Percentiles rank a stretch among this genome's conserved stretches.
Evolutionary conservation across 1,140 invertebrate genomes (phyloP).

Genomic region (Heliconius melpomene): DNA sequence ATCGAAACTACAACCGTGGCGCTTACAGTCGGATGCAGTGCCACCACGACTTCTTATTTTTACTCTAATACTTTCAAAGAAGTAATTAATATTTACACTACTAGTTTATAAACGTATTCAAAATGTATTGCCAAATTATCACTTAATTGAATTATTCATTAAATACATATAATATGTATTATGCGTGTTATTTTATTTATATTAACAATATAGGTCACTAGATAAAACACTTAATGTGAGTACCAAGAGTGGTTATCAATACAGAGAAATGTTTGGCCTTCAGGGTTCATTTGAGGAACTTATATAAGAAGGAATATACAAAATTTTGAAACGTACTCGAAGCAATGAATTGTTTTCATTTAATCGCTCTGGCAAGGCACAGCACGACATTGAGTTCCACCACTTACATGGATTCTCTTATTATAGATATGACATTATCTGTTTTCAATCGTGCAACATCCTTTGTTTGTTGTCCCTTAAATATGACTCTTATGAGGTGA

Average conservation of each 20-base stretch:
- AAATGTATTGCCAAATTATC: background rate
- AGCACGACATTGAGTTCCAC: no score
- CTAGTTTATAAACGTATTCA: background rate
- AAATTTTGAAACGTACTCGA: background rate
- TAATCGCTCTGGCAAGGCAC: no score
- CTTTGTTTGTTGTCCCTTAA: no score
- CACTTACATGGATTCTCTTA: no score
- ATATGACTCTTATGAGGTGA: no score
- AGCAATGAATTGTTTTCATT: no score
- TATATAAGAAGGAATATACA: background rate
- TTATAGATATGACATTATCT: no score
- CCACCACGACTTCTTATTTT: no score
- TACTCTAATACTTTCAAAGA: background rate
- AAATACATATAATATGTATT: conserved; percentile 15
- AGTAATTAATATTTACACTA: background rate
- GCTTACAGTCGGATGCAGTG: no score
- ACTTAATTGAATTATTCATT: background rate
- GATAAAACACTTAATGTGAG: conserved; percentile 7
- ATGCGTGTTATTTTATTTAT: background rate
- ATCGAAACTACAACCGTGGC: no score
- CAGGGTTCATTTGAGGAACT: background rate
- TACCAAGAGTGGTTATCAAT: conserved; percentile 1
- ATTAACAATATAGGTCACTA: conserved; percentile 6
- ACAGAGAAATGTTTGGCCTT: conserved; percentile 14
- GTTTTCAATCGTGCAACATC: no score